Evolutionary conservation across 2,113 vertebrate genomes (phyloP), one percentile per base, ranked within the genome.

Genomic region (Anoplopoma fimbria): DNA sequence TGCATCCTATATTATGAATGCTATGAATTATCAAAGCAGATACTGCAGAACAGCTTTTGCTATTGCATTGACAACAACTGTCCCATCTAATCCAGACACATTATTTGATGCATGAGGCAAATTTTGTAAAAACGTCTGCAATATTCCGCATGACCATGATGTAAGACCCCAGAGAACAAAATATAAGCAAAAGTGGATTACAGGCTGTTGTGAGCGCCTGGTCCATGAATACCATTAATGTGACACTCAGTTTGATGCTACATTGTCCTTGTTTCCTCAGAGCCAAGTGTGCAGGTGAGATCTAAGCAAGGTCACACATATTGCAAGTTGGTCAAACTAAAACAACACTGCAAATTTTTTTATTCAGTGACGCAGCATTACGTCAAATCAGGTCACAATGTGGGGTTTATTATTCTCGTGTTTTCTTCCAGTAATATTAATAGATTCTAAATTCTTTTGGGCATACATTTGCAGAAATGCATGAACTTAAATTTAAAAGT

Each of bases 41-140:
- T 63, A 23, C 60, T 78, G 73, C 27, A 27, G 5, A 47, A 55
- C 6, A 27, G 71, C 51, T 53, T 76, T 51, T 65, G 60, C 23
- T 80, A 27, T 36, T 64, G 53, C 70, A 45, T 31, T 68, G 62
- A 75, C 60, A 34, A 36, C 19, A 21, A 45, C 40, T 57, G 70
- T 49, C 67, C 55, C 19, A 19, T 71, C 53, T 75, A 69, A 82
- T 87, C 47, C 64, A 75, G n/a, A 42, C 55, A 61, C 70, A 64
- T 83, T 83, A 69, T 29, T 61, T 75, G 75, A 84, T 75, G 69
- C 25, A 86, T 82, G 60, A 73, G 84, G 49, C 10, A 73, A 77
- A 83, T 73, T 69, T 55, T 53, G 57, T 27, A 51, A 79, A n/a
- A 78, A 87, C 29, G 62, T 72, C 10, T 74, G 62, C 31, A 62